Conservation (phyloP, 2,888 invertebrate genomes). For the Xestobium rufovillosum region DNA sequence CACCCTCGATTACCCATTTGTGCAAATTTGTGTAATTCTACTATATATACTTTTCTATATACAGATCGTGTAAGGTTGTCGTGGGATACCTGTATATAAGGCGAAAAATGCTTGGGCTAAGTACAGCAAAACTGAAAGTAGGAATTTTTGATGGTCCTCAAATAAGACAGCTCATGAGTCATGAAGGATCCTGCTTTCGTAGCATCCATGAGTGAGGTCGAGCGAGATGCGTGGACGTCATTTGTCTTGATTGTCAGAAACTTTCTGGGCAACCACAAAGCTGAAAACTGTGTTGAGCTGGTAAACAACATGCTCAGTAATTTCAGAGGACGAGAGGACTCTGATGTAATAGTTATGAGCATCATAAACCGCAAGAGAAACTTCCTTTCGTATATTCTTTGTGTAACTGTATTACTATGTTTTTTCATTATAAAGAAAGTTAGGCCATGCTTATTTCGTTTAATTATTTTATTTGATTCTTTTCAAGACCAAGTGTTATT, state of each 20-base stretch:
- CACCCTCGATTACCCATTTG: no score
- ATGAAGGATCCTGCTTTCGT: conserved; percentile 8
- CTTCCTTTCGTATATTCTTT: no score
- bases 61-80: no score
- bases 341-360: conserved; percentile 9
- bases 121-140: conserved; percentile 22
- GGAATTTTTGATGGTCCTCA: conserved; percentile 21
- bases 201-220: conserved; percentile 11
- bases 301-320: conserved; percentile 11
- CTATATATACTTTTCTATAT: no score
- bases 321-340: conserved; percentile 10
- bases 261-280: conserved; percentile 15
- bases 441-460: no score
- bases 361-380: no score
- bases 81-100: no score
- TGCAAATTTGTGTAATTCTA: no score
- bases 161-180: conserved; percentile 16
- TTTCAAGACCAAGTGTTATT: no score
- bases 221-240: conserved; percentile 10
- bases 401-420: no score
- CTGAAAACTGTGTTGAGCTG: conserved; percentile 11
- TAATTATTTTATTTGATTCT: no score
- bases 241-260: conserved; percentile 12
- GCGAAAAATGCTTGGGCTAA: conserved; percentile 19
- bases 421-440: no score